These are phyloP conservation scores for Anabas testudineus DNA, from an alignment of 2,797 vertebrate species.

Conservation along the genomic window DNA sequence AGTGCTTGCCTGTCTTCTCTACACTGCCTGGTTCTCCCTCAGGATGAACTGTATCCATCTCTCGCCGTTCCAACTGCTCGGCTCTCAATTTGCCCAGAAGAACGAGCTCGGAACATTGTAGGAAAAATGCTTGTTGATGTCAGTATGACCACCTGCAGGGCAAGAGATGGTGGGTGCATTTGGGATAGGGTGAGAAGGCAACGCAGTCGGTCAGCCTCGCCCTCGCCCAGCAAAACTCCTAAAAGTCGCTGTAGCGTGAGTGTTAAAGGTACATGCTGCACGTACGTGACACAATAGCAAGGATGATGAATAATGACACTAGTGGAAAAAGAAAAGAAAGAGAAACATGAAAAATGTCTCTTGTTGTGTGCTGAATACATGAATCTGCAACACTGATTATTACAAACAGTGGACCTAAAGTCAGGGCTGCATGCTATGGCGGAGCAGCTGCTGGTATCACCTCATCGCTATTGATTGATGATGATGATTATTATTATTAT, in stretches of 20 bases:
- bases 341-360: not conserved
- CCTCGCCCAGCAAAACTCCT: conserved; percentile 58
- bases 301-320: not conserved
- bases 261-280: conserved; percentile 61
- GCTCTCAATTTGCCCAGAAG: conserved; percentile 66
- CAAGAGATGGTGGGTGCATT: conserved; percentile 41
- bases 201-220: conserved; percentile 67
- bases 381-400: not conserved
- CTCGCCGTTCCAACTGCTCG: conserved; percentile 65
- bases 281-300: not conserved
- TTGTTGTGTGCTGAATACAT: not conserved
- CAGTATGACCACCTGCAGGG: conserved; percentile 35
- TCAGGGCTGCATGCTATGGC: not conserved
- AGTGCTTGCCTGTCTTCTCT: conserved; percentile 84
- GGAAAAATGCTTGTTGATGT: conserved; percentile 81
- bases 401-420: not conserved
- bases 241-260: conserved; percentile 57
- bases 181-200: conserved; percentile 66
- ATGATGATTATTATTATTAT: no score
- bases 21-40: conserved; percentile 86
- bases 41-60: conserved; percentile 83
- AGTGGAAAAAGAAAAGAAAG: no score
- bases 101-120: conserved; percentile 73
- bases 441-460: not conserved
- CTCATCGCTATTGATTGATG: not conserved